Conservation (phyloP, 2,113 vertebrate species). For the Helogale parvula region DNA sequence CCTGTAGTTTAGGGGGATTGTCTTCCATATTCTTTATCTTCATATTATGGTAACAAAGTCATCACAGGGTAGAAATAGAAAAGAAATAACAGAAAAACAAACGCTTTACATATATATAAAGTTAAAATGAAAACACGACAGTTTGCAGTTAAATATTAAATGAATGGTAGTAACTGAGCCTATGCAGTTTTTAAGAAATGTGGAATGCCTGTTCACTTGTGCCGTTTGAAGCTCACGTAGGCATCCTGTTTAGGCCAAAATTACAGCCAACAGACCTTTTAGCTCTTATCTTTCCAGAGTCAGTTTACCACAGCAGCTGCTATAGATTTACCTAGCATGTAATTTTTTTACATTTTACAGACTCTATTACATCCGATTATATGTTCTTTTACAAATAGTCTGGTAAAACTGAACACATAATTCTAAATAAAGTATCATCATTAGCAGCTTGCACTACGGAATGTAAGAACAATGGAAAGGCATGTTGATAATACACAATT, state of each 20-base stretch:
- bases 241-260: neutral
- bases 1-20: neutral
- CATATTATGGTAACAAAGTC: neutral
- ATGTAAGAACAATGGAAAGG: conserved; percentile 53
- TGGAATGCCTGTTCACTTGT: conserved; percentile 20
- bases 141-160: conserved; percentile 9
- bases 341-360: conserved; percentile 32
- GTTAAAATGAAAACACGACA: conserved; percentile 41
- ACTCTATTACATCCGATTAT: conserved; percentile 23
- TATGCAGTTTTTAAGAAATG: neutral
- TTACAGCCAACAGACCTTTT: conserved; percentile 2
- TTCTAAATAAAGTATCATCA: conserved; percentile 61
- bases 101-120: neutral
- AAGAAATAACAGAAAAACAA: neutral
- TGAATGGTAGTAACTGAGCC: neutral
- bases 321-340: neutral
- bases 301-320: neutral
- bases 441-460: conserved; percentile 31
- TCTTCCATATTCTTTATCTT: neutral
- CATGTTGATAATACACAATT: conserved; percentile 46
- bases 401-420: neutral
- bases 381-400: conserved; percentile 49
- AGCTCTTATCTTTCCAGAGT: conserved; percentile 31
- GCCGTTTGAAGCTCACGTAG: neutral
- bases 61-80: neutral